phyloP scores from a whole-genome alignment of 2,797 vertebrate genomes.

The Paratrypauchen microcephalus region DNA sequence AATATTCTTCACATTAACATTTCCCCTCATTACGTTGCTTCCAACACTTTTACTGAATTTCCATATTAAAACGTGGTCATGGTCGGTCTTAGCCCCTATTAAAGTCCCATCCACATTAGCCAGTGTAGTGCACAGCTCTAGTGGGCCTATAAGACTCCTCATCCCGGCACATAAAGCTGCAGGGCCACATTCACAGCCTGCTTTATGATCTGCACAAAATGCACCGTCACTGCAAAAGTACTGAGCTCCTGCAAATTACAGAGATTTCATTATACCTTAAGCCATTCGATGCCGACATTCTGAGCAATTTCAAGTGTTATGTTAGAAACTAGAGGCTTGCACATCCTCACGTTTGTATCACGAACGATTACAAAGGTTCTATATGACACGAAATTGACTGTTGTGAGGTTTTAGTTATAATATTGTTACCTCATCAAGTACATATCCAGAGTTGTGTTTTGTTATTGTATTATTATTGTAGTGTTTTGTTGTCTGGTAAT shows the following conservation, averaged over 20 bases:
- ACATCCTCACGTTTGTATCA: background rate
- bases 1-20: background rate
- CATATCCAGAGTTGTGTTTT: no score
- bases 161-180: background rate
- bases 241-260: constrained; percentile 1
- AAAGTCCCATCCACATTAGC: background rate
- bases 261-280: background rate
- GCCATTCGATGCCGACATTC: background rate
- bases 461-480: no score
- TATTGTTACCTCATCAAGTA: no score
- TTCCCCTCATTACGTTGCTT: background rate
- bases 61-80: background rate
- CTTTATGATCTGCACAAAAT: background rate
- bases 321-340: background rate
- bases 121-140: background rate
- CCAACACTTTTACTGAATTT: background rate
- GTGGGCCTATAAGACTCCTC: background rate
- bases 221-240: constrained; percentile 1
- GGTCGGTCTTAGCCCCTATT: background rate
- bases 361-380: background rate
- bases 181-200: background rate
- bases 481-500: no score
- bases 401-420: no score
- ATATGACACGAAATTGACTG: background rate
- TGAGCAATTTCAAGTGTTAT: background rate